phyloP scores from a whole-genome alignment of 2,888 invertebrate genomes.

The Syrista parreyssii region DNA sequence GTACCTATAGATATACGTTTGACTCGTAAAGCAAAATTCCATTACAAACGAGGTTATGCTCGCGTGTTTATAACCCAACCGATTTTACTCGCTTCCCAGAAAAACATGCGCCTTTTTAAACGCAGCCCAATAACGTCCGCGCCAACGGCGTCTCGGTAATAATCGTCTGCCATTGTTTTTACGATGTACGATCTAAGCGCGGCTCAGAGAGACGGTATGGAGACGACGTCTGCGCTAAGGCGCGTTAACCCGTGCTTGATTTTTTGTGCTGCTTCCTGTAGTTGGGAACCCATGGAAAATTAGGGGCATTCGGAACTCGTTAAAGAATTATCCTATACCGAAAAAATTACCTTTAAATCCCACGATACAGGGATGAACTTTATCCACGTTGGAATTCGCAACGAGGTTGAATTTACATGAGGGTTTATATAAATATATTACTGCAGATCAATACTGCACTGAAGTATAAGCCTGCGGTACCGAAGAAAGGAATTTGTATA shows the following conservation, averaged over 20 bases:
- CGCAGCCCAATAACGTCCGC: not conserved
- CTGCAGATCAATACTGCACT: too few species aligned
- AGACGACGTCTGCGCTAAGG: not conserved
- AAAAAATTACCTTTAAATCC: not conserved
- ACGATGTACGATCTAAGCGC: not conserved
- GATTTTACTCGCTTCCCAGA: not conserved
- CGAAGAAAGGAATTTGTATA: too few species aligned
- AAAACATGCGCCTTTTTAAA: not conserved
- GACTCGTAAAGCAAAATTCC: not conserved
- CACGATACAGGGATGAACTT: not conserved
- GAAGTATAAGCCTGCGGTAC: too few species aligned
- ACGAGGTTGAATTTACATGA: not conserved
- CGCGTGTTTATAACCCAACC: not conserved
- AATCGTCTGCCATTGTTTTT: not conserved
- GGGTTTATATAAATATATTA: too few species aligned
- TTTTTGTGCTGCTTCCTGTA: not conserved
- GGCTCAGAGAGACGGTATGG: not conserved
- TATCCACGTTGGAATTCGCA: not conserved
- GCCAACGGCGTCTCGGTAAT: not conserved
- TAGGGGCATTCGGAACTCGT: not conserved
- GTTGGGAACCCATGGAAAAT: not conserved
- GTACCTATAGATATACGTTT: not conserved
- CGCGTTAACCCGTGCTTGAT: not conserved
- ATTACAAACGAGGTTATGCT: not conserved
- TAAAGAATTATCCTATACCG: not conserved